Evolutionary conservation across 2,797 vertebrate genomes (phyloP).

Genomic region (Dendrocincla tyrannina): DNA sequence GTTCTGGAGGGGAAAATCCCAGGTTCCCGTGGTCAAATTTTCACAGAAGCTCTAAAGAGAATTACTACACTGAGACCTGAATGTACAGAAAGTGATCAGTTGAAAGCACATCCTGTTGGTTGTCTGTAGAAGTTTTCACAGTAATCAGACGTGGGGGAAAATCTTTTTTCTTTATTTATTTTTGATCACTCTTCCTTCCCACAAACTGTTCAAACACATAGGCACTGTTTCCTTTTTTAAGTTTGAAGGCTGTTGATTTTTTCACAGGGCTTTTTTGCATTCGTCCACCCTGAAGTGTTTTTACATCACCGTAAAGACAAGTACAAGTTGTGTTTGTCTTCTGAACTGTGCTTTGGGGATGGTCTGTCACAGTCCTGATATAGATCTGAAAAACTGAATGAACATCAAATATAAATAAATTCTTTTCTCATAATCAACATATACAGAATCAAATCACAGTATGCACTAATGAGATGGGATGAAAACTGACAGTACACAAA

Average conservation of each 20-base stretch:
- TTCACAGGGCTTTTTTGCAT: neutral
- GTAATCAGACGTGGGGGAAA: neutral
- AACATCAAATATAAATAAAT: neutral
- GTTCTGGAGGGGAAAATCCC: neutral
- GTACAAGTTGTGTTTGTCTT: neutral
- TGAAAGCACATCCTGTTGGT: neutral
- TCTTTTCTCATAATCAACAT: neutral
- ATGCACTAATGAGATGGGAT: neutral
- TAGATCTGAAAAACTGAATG: neutral
- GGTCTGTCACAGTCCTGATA: neutral
- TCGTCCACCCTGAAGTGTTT: neutral
- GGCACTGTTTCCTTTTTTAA: neutral
- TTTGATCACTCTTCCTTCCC: neutral
- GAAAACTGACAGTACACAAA: neutral
- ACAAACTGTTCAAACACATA: neutral
- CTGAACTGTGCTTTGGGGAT: neutral
- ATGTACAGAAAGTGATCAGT: neutral
- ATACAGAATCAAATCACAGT: neutral
- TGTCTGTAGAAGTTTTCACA: neutral
- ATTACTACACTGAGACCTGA: neutral
- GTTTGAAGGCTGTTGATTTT: constrained; percentile 28
- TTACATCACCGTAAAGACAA: neutral
- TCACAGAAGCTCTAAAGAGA: neutral
- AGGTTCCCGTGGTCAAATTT: neutral
- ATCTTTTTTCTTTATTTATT: neutral